Conservation (phyloP, 1,140 invertebrate species). For the Papilio helenus region DNA sequence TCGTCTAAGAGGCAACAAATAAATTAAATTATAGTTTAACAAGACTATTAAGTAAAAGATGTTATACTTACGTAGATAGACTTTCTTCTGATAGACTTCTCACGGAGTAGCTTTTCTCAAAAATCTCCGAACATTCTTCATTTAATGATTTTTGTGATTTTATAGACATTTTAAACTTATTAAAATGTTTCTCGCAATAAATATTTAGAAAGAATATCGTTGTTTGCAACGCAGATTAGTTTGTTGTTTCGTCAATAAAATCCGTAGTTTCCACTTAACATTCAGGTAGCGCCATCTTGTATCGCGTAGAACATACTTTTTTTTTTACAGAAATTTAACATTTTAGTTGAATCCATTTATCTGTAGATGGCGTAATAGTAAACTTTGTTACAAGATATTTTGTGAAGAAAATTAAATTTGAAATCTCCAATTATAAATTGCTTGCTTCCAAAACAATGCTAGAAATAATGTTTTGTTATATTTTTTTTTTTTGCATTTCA, state of each 20-base stretch:
- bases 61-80: constrained; percentile 55
- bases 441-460: not conserved
- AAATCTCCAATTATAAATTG: not conserved
- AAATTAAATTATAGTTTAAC: too few relatives aligned
- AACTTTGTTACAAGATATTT: not conserved
- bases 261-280: not conserved
- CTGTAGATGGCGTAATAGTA: not conserved
- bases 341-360: not conserved
- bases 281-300: constrained; percentile 29
- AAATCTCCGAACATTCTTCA: constrained; percentile 71
- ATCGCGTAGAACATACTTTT: not conserved
- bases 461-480: too few relatives aligned
- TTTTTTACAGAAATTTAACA: not conserved
- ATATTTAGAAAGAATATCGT: not conserved
- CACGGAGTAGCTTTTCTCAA: constrained; percentile 69
- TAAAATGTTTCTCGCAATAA: not conserved
- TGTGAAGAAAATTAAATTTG: not conserved
- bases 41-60: too few relatives aligned
- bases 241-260: constrained; percentile 51
- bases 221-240: not conserved
- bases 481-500: too few relatives aligned
- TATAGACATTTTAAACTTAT: constrained; percentile 64
- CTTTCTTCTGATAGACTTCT: constrained; percentile 70
- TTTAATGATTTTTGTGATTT: constrained; percentile 73
- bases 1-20: too few relatives aligned